Evolutionary conservation across 2,888 invertebrate genomes (phyloP), one percentile per base, ranked within the genome.

Genomic region (Apamea crenata): DNA sequence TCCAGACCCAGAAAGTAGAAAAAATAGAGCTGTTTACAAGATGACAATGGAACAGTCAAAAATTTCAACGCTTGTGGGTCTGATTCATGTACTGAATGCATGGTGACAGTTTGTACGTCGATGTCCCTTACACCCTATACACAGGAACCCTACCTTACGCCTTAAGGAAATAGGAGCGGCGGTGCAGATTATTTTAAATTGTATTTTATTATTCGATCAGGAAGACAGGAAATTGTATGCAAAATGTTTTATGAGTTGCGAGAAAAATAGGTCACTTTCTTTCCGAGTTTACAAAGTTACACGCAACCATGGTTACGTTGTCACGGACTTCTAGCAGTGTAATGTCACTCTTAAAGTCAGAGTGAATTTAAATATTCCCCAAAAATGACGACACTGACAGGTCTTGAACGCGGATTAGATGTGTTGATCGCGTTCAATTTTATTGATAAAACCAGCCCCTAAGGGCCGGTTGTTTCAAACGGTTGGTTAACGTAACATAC

Each of bases 191-290:
- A 63, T 47, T 25, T 36, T 10, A 61, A 77, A 77, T 47, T 36
- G 61, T 61, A 75, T 29, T 63, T 77, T 77, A 61, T 56, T 78
- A 56, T 56, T 66, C 21, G 47, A 78, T 78, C n/a, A 36, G 66
- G 25, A 77, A 40, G 53, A 44, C 18, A 50, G 67, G 56, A 77
- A 65, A 78, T 77, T 77, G 40, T 78, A 65, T 32, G 65, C 40
- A 77, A 77, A 61, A 29, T 50, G 6, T 77, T 50, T 25, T 63
- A 53, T 16, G n/a, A 77, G 6, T 44, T 32, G 50, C 44, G 44
- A n/a, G 25, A 32, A 75, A 76, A 76, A 47, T 59, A 75, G 25
- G 3, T 10, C 40, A 32, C 29, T 65, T 29, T 14, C 36, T 63
- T 59, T 29, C n/a, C 12, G 18, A 77, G 63, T 25, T 78, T 40